These are phyloP conservation scores for Galerucella calmariensis DNA, from an alignment of 2,888 invertebrate species.

Conservation along the genomic window DNA sequence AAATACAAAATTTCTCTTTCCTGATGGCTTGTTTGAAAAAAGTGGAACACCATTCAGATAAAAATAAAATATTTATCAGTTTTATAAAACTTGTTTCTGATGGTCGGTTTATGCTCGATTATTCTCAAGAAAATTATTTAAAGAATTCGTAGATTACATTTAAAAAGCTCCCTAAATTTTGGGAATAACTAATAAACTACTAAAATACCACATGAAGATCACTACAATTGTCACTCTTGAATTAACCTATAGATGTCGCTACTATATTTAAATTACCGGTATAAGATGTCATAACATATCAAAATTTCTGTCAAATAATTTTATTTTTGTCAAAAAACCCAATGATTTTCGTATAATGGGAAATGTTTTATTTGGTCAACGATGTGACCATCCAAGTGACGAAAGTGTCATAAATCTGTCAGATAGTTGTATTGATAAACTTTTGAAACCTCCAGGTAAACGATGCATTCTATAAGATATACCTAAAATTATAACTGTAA, in stretches of 20 bases:
- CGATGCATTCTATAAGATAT: neutral
- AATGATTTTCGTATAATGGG: conserved; percentile 40
- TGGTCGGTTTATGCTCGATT: too few relatives aligned
- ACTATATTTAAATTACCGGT: neutral
- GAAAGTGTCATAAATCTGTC: conserved; percentile 56
- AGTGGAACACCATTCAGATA: conserved; percentile 2
- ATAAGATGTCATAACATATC: neutral
- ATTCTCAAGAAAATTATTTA: too few relatives aligned
- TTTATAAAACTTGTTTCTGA: neutral
- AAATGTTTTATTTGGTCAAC: conserved; percentile 39
- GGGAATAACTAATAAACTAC: too few relatives aligned
- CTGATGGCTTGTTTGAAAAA: neutral
- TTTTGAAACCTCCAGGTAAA: conserved; percentile 32
- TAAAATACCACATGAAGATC: too few relatives aligned
- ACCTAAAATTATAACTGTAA: too few relatives aligned
- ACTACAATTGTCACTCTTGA: too few relatives aligned
- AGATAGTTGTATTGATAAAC: conserved; percentile 52
- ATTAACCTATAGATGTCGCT: neutral
- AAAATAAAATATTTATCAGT: neutral
- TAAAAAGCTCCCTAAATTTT: too few relatives aligned
- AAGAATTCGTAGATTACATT: too few relatives aligned
- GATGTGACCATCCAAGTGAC: conserved; percentile 27
- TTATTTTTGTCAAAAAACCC: conserved; percentile 18
- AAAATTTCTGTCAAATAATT: conserved; percentile 7
- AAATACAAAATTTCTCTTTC: conserved; percentile 29